Conservation (phyloP, 2,113 vertebrate species). For the Hepsetus odoe region DNA sequence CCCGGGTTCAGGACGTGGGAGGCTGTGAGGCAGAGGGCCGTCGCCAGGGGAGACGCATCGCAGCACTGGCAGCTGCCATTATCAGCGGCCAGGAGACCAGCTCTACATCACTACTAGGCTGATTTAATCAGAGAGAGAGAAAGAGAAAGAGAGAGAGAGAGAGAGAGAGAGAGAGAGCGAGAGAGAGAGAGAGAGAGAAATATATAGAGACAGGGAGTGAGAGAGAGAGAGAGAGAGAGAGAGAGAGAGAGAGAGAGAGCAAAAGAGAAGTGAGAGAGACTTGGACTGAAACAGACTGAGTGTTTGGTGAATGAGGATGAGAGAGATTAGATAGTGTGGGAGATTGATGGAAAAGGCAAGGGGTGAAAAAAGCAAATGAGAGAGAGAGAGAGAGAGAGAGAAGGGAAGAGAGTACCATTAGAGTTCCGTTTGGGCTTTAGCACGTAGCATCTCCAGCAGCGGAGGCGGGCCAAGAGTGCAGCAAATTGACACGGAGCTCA, state of each 20-base stretch:
- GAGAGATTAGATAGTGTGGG: conserved; percentile 14
- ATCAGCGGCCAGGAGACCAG: neutral
- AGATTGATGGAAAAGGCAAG: conserved; percentile 19
- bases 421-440: conserved; percentile 22
- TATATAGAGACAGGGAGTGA: neutral
- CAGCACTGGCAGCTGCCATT: conserved; percentile 20
- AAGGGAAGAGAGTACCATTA: neutral
- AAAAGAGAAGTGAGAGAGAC: neutral
- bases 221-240: neutral
- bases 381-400: neutral
- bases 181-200: neutral
- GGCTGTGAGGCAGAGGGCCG: conserved; percentile 4
- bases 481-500: conserved; percentile 42
- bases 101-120: conserved; percentile 1
- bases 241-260: neutral
- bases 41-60: conserved; percentile 13
- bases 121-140: conserved; percentile 12
- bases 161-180: neutral
- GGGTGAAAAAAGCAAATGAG: neutral
- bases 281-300: conserved; percentile 10
- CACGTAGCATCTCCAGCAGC: conserved; percentile 3
- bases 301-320: conserved; percentile 25
- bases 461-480: conserved; percentile 23
- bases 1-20: conserved; percentile 12
- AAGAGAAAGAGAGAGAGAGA: neutral